Evolutionary conservation across 2,888 invertebrate genomes (phyloP), one percentile per base, ranked within the genome.

Genomic region (Ephialtes manifestator): DNA sequence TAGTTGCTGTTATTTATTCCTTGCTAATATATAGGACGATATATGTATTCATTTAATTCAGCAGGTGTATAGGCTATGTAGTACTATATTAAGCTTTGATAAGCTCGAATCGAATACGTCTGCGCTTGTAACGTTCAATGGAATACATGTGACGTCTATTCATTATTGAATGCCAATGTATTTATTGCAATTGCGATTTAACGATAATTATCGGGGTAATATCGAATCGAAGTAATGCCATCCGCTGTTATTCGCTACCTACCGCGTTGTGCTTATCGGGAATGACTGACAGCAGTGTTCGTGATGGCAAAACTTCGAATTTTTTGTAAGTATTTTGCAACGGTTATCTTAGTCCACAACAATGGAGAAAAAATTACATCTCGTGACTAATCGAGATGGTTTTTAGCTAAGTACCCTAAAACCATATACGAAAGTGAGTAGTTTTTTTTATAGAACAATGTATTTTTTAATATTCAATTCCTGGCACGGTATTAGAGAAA

Each of bases 1-100:
- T 51, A 72, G 20, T 43, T 24, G 24, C 35, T 31, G 51, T 70
- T 58, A 55, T 72, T 72, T 72, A 55, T 72, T 72, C 35, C 35
- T 13, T n/a, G 39, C 18, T 63, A 63, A 18, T 63, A 24, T 11
- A 13, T 24, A 11, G 31, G 4, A 7, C 18, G 63, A 63, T 31
- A 31, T 1, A n/a, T 11, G 8, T 15, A 8, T 31, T 8, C 8
- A 39, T 63, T 13, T 18, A 63, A 39, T 15, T 13, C 31, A 58
- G 10, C 28, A 28, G 35, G 43, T 65, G 68, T 48, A 68, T n/a
- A 31, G n/a, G 15, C 31, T 0, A n/a, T 24, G 24, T 24, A 20
- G 7, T 4, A 13, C 2, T 11, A 20, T 13, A 39, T 24, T 46
- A 46, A 20, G 35, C 46, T 48, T 68, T 68, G 68, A 68, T 68